A percentile compares a stretch with the other conserved stretches of the same genome.
Conservation (phyloP, 2,888 invertebrate genomes). For the Brenthis ino region DNA sequence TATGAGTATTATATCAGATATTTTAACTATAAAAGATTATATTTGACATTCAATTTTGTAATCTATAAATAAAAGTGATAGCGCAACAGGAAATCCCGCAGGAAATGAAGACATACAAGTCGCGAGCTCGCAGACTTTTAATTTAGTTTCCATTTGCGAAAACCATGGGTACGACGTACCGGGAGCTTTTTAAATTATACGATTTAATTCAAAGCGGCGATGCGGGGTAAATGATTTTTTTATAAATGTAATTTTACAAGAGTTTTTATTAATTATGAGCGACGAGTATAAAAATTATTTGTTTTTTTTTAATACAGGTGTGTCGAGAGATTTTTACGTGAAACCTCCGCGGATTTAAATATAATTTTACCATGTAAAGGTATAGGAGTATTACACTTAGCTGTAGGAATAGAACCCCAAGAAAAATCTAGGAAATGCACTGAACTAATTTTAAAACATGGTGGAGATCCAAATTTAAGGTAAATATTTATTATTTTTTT, state of each 20-base stretch:
- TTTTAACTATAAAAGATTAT: conserved; percentile 23
- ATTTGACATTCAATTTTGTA: conserved; percentile 30
- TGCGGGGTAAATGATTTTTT: conserved; percentile 67
- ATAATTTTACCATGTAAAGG: conserved; percentile 86
- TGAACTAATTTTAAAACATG: conserved; percentile 85
- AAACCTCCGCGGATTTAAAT: conserved; percentile 85
- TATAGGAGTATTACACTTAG: conserved; percentile 89
- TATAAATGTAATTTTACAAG: background rate
- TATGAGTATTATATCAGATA: conserved; percentile 24
- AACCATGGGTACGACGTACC: conserved; percentile 71
- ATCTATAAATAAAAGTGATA: conserved; percentile 54
- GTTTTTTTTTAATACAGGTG: conserved; percentile 53
- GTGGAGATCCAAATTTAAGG: conserved; percentile 88
- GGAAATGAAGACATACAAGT: conserved; percentile 69
- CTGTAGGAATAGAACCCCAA: conserved; percentile 86
- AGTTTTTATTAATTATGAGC: no score
- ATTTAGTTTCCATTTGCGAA: conserved; percentile 52
- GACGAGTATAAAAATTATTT: background rate
- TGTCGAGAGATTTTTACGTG: conserved; percentile 64
- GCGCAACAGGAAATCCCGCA: conserved; percentile 63
- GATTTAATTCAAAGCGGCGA: conserved; percentile 85
- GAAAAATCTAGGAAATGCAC: conserved; percentile 84
- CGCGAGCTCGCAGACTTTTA: conserved; percentile 57
- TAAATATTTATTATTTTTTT: conserved; percentile 52
- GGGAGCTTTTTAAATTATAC: conserved; percentile 79